These are phyloP conservation scores for Mimachlamys varia DNA, from an alignment of 2,888 invertebrate genomes.

Conservation along the genomic window DNA sequence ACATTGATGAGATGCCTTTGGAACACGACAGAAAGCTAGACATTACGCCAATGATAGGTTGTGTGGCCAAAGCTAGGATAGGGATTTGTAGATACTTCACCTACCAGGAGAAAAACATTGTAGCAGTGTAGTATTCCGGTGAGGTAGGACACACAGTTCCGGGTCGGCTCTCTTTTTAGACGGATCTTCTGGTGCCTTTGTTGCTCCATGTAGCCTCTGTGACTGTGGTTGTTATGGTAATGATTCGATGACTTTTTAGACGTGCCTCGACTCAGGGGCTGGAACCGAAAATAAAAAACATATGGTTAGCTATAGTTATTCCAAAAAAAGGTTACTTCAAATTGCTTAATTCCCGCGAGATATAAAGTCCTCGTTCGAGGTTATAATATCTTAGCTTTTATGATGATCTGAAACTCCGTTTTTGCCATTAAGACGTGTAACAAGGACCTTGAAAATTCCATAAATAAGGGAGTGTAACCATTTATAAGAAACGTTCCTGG, in stretches of 20 bases:
- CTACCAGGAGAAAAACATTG: constrained; percentile 67
- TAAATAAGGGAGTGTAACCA: too few relatives aligned
- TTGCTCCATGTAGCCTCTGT: constrained; percentile 40
- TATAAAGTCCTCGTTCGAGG: too few relatives aligned
- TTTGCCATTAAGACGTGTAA: too few relatives aligned
- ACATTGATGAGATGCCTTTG: too few relatives aligned
- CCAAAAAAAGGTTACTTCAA: too few relatives aligned
- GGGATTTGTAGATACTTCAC: constrained; percentile 37
- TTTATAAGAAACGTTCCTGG: too few relatives aligned
- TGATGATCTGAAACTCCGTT: too few relatives aligned
- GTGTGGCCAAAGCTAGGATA: not conserved
- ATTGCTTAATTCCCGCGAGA: too few relatives aligned
- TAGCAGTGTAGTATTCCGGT: constrained; percentile 66
- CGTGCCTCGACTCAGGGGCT: constrained; percentile 43
- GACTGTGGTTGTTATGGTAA: constrained; percentile 40
- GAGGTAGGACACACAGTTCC: constrained; percentile 57
- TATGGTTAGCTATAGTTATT: not conserved
- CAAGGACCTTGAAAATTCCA: too few relatives aligned
- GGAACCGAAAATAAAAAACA: constrained; percentile 4
- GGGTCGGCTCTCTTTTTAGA: constrained; percentile 7
- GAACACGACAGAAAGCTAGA: not conserved
- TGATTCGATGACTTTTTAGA: constrained; percentile 17
- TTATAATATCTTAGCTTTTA: too few relatives aligned
- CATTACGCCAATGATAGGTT: not conserved
- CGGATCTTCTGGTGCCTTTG: constrained; percentile 38